Conservation (phyloP, 2,888 invertebrate species). For the Magallana nippona region DNA sequence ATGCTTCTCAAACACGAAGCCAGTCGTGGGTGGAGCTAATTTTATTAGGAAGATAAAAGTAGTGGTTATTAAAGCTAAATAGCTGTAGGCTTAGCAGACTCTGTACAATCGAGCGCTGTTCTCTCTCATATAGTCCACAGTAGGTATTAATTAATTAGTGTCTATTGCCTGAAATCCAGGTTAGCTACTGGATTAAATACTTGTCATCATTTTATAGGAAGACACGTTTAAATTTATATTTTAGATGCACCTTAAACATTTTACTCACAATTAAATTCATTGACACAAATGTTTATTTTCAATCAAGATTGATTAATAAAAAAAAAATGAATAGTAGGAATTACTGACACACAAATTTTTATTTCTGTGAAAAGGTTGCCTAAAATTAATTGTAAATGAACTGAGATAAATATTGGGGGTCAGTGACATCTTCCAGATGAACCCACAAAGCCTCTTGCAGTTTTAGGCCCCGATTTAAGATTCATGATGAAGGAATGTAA, state of each 20-base stretch:
- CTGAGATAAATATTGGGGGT: neutral
- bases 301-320: too few relatives aligned
- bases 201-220: too few relatives aligned
- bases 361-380: too few relatives aligned
- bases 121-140: neutral
- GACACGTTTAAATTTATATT: too few relatives aligned
- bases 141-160: too few relatives aligned
- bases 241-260: too few relatives aligned
- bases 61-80: neutral
- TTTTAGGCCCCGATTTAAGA: neutral
- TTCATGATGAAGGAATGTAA: neutral
- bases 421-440: neutral
- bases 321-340: too few relatives aligned
- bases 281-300: too few relatives aligned
- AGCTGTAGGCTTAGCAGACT: neutral
- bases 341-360: too few relatives aligned
- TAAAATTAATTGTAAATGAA: neutral
- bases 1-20: neutral
- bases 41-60: neutral
- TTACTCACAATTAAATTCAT: too few relatives aligned
- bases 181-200: too few relatives aligned
- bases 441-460: neutral
- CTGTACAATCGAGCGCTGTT: neutral
- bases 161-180: too few relatives aligned
- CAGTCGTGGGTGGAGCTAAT: neutral